Percentiles rank a stretch among this genome's conserved stretches.
These are phyloP conservation scores for Pegoplata infirma DNA, from an alignment of 2,888 invertebrate species.

Conservation along the genomic window DNA sequence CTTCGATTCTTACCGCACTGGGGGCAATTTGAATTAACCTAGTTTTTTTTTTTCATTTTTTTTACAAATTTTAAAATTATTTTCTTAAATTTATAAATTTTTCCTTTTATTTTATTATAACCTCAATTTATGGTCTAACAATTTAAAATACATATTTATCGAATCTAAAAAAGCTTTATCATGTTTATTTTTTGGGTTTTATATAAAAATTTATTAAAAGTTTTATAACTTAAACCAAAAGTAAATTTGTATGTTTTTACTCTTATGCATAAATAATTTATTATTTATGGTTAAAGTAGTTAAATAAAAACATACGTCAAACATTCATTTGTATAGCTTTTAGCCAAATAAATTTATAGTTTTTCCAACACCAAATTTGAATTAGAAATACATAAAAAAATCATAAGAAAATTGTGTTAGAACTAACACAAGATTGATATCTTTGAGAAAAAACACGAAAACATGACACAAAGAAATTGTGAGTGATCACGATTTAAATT, in stretches of 20 bases:
- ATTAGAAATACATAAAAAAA: neutral
- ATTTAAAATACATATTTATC: no score
- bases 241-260: constrained; percentile 1
- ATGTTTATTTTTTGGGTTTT: constrained; percentile 23
- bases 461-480: constrained; percentile 25
- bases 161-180: constrained; percentile 34
- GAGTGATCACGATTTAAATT: constrained; percentile 14
- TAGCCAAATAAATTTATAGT: constrained; percentile 22
- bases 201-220: constrained; percentile 30
- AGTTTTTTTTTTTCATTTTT: no score
- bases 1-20: no score
- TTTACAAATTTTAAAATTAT: no score
- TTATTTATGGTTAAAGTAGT: constrained; percentile 29
- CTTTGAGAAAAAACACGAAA: constrained; percentile 16
- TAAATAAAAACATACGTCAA: neutral
- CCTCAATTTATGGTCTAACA: no score
- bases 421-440: constrained; percentile 24
- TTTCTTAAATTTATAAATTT: no score
- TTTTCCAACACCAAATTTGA: constrained; percentile 38
- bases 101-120: no score
- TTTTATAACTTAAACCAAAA: constrained; percentile 29
- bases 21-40: no score
- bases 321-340: neutral
- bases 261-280: constrained; percentile 38
- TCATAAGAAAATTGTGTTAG: neutral